Conservation (phyloP, 2,888 invertebrate species). For the Ophraella communa region DNA sequence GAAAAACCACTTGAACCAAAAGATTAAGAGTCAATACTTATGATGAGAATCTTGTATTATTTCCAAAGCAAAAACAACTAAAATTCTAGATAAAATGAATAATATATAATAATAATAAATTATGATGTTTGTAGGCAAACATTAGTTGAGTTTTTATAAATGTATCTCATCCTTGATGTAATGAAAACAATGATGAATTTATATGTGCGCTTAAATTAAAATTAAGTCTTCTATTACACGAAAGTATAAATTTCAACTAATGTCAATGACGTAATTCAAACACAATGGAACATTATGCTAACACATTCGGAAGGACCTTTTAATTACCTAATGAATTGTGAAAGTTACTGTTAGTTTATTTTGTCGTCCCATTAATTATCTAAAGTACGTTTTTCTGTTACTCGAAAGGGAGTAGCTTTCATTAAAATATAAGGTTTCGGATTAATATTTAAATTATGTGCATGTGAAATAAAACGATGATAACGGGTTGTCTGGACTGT, state of each 20-base stretch:
- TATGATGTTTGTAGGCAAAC: too few relatives aligned
- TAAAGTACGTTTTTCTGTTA: slow-evolving; percentile 7
- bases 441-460: background rate
- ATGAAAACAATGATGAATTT: too few relatives aligned
- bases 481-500: background rate
- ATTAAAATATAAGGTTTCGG: background rate
- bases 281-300: slow-evolving; percentile 4
- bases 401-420: slow-evolving; percentile 1
- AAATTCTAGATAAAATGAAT: too few relatives aligned
- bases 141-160: background rate
- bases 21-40: too few relatives aligned
- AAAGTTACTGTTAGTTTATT: background rate
- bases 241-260: background rate
- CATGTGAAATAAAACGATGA: background rate
- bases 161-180: too few relatives aligned
- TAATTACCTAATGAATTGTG: slow-evolving; percentile 14
- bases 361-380: slow-evolving; percentile 2
- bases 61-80: too few relatives aligned
- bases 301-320: slow-evolving; percentile 4
- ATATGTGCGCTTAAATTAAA: background rate
- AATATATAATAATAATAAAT: too few relatives aligned
- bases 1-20: too few relatives aligned
- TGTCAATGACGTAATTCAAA: slow-evolving; percentile 1
- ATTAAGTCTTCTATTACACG: background rate
- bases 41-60: too few relatives aligned